Evolutionary conservation across 2,797 vertebrate species (phyloP), one percentile per base, ranked within the genome.

Genomic region (Hypotaenidia okinawae): DNA sequence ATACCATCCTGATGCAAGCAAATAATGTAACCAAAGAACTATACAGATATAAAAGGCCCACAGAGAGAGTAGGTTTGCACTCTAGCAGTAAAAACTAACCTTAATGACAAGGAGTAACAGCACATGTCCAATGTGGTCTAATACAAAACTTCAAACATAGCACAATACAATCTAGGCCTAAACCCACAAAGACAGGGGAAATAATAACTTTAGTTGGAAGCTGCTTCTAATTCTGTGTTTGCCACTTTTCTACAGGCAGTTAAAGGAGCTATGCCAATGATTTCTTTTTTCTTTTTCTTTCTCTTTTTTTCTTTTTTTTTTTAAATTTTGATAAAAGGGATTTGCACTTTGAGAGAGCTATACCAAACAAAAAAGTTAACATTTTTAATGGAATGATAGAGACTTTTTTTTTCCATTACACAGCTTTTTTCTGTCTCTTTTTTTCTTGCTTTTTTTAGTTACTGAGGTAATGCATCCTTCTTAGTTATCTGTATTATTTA

Each of bases 101-200:
- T 76, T 95, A 93, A 92, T 90, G 90, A 64, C 57, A 82, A 89
- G 59, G 37, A 84, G 55, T 78, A 81, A 67, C 51, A 81, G 17
- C 28, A 93, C 55, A 73, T 69, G 58, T 90, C 81, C 74, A 89
- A 72, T 95, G 94, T 55, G 25, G 13, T 78, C 58, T 81, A 87
- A 89, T 51, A 90, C 18, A 84, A 81, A 81, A 89, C 55, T 94
- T 94, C 88, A 88, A 94, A 72, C 15, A 4, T 37, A 75, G 32
- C 18, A 59, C 33, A 84, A 89, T 82, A n/a, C 70, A 84, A 13
- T 87, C 74, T 41, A 92, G 77, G 55, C 37, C 51, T 76, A 90
- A 89, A 84, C 25, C 18, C 55, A 76, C 55, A 81, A 93, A 95
- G 62, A 94, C 23, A 54, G n/a, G 13, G 72, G 35, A 92, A 93